Evolutionary conservation across 1,140 invertebrate genomes (phyloP).

Genomic region (Megalonaias nervosa): DNA sequence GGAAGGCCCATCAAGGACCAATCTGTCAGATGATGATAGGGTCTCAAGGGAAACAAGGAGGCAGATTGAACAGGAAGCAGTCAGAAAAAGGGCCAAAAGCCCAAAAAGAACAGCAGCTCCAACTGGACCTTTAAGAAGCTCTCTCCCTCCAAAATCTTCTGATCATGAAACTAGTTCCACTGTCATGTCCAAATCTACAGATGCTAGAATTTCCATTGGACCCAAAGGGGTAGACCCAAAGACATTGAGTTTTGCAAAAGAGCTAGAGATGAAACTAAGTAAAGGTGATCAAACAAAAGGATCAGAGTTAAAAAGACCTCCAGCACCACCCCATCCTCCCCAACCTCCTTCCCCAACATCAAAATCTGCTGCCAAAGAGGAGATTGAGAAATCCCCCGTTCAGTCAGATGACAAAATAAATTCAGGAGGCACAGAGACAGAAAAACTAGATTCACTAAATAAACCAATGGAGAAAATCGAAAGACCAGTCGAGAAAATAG

Average conservation of each 20-base stretch:
- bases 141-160: slow-evolving; percentile 22
- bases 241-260: slow-evolving; percentile 52
- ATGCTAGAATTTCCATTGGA: not conserved
- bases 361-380: slow-evolving; percentile 8
- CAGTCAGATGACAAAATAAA: slow-evolving; percentile 18
- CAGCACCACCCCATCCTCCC: slow-evolving; percentile 17
- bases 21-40: slow-evolving; percentile 10
- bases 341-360: slow-evolving; percentile 8
- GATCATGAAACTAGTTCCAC: not conserved
- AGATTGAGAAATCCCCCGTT: slow-evolving; percentile 11
- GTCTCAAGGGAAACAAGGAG: slow-evolving; percentile 10
- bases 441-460: slow-evolving; percentile 23
- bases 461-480: slow-evolving; percentile 11
- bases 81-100: slow-evolving; percentile 31
- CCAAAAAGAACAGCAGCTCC: slow-evolving; percentile 33
- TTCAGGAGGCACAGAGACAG: slow-evolving; percentile 33
- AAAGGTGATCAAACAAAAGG: slow-evolving; percentile 37
- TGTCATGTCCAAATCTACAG: no score
- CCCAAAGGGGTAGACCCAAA: slow-evolving; percentile 30
- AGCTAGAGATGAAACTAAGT: slow-evolving; percentile 52
- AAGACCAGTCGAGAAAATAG: slow-evolving; percentile 54
- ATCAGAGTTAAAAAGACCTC: slow-evolving; percentile 19
- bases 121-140: slow-evolving; percentile 13
- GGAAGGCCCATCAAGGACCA: slow-evolving; percentile 3
- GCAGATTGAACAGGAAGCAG: slow-evolving; percentile 3